Evolutionary conservation across 2,113 vertebrate species (phyloP).

Genomic region (Chlorocebus sabaeus): DNA sequence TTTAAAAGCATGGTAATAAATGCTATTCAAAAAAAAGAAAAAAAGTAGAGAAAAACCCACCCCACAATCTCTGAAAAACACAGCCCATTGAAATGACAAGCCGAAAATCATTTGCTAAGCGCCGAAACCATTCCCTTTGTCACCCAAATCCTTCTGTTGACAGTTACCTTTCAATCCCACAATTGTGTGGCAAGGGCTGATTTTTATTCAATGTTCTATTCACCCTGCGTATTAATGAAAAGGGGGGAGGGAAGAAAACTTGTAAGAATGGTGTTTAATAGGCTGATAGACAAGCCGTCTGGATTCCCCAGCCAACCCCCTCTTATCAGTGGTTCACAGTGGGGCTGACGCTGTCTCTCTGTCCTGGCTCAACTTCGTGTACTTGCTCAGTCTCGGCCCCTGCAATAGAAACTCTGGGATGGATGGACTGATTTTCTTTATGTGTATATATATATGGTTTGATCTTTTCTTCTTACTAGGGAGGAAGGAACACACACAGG

Average conservation of each 20-base stretch:
- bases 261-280: constrained; percentile 92
- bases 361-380: constrained; percentile 68
- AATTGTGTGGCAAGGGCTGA: constrained; percentile 90
- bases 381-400: constrained; percentile 59
- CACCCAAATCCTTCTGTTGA: constrained; percentile 89
- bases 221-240: constrained; percentile 90
- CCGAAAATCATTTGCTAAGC: constrained; percentile 89
- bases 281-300: constrained; percentile 89
- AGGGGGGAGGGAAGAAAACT: constrained; percentile 78
- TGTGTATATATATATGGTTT: constrained; percentile 10
- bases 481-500: neutral
- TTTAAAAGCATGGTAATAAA: constrained; percentile 87
- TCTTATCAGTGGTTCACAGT: constrained; percentile 92
- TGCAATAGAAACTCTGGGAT: neutral
- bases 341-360: constrained; percentile 76
- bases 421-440: constrained; percentile 55
- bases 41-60: constrained; percentile 68
- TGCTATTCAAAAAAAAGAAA: constrained; percentile 82
- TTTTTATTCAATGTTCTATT: constrained; percentile 91
- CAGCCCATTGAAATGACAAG: constrained; percentile 89
- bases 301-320: constrained; percentile 82
- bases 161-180: constrained; percentile 96
- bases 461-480: constrained; percentile 49
- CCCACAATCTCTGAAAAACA: constrained; percentile 91
- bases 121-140: constrained; percentile 85